phyloP scores from a whole-genome alignment of 2,888 invertebrate genomes.

The Brassicogethes aeneus region DNA sequence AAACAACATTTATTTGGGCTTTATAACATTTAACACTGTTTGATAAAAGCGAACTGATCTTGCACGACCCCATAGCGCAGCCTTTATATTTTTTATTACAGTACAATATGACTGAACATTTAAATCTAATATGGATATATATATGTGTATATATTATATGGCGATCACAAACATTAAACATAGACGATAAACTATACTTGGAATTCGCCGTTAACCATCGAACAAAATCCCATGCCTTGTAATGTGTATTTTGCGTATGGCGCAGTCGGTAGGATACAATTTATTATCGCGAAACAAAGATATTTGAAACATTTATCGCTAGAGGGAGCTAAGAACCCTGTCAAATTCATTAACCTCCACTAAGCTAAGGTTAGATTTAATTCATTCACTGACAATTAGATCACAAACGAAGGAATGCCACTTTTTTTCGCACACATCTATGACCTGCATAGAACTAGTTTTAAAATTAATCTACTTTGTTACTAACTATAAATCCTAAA shows the following conservation, averaged over 20 bases:
- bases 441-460: constrained; percentile 27
- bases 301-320: background rate
- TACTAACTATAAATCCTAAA: background rate
- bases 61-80: background rate
- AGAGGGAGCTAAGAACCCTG: background rate
- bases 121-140: background rate
- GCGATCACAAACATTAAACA: constrained; percentile 37
- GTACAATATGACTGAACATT: background rate
- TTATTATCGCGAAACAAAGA: background rate
- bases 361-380: too few relatives aligned
- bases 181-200: background rate
- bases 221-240: too few relatives aligned
- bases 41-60: background rate
- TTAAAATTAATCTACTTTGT: background rate
- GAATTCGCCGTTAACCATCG: constrained; percentile 27
- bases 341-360: too few relatives aligned
- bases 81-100: background rate
- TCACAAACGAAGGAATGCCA: constrained; percentile 25
- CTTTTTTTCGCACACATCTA: constrained; percentile 21
- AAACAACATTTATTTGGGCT: background rate
- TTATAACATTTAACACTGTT: background rate
- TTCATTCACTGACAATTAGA: background rate
- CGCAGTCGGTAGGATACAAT: background rate
- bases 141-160: constrained; percentile 18
- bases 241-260: too few relatives aligned